Conservation (phyloP, 1,140 invertebrate genomes). For the Nylanderia fulva region DNA sequence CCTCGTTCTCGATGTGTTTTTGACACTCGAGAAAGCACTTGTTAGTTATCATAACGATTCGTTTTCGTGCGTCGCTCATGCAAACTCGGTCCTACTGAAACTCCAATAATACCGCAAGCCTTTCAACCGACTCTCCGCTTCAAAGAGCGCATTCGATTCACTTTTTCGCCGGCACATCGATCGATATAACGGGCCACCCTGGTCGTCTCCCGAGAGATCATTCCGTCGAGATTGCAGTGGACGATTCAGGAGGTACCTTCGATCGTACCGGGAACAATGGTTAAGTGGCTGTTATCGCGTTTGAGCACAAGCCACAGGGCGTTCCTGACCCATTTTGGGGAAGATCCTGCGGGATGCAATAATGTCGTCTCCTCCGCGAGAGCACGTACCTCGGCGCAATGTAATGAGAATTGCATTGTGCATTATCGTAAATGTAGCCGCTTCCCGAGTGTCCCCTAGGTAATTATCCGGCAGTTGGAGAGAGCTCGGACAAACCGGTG, state of each 20-base stretch:
- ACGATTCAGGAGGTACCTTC: slow-evolving; percentile 58
- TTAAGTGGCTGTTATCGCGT: slow-evolving; percentile 74
- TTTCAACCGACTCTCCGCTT: slow-evolving; percentile 52
- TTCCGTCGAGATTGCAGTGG: slow-evolving; percentile 53
- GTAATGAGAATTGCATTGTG: slow-evolving; percentile 70
- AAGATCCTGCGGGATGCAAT: slow-evolving; percentile 65
- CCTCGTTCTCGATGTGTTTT: slow-evolving; percentile 3
- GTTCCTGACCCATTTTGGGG: slow-evolving; percentile 69
- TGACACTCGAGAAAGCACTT: background rate
- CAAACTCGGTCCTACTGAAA: slow-evolving; percentile 37
- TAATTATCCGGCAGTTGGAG: slow-evolving; percentile 40
- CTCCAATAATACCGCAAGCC: slow-evolving; percentile 53
- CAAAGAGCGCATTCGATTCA: slow-evolving; percentile 55
- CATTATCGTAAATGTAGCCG: slow-evolving; percentile 68
- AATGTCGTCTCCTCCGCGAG: slow-evolving; percentile 58
- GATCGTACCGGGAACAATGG: slow-evolving; percentile 66
- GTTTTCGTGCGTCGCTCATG: slow-evolving; percentile 44
- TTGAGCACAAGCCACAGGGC: slow-evolving; percentile 65
- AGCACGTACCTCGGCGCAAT: slow-evolving; percentile 49
- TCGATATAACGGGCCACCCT: background rate
- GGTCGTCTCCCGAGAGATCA: slow-evolving; percentile 27
- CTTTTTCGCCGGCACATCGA: slow-evolving; percentile 41
- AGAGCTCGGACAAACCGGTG: slow-evolving; percentile 37
- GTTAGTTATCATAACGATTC: slow-evolving; percentile 46
- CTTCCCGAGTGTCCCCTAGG: slow-evolving; percentile 33